Conservation (phyloP, 2,113 vertebrate genomes). For the Prunella fulvescens region DNA sequence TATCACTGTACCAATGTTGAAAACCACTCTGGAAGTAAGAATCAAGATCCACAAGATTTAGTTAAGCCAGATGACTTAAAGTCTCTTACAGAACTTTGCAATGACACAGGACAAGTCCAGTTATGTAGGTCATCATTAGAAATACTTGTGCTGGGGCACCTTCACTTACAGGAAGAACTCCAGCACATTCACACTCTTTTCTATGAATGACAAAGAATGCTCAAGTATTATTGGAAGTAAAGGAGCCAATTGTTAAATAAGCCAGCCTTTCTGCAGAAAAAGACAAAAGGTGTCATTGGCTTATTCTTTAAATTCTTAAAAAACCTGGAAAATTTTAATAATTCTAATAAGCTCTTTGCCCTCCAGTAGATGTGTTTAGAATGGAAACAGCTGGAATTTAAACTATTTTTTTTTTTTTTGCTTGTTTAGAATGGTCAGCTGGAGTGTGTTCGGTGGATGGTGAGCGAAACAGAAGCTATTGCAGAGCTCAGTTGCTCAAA, state of each 20-base stretch:
- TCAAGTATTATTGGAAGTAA: neutral
- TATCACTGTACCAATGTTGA: neutral
- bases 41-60: neutral
- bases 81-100: neutral
- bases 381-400: neutral
- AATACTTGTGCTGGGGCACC: neutral
- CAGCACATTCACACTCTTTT: neutral
- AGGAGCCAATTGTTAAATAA: neutral
- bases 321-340: neutral
- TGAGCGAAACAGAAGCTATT: conserved; percentile 97
- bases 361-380: neutral
- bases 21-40: neutral
- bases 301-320: neutral
- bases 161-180: neutral
- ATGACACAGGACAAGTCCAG: neutral
- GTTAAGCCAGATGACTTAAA: neutral
- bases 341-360: neutral
- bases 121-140: neutral
- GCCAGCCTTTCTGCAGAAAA: neutral
- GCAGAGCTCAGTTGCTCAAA: conserved; percentile 94
- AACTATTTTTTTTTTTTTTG: neutral
- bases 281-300: neutral
- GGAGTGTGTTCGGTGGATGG: conserved; percentile 98
- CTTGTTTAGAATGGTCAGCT: conserved; percentile 88
- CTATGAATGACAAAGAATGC: neutral